Evolutionary conservation across 2,113 vertebrate species (phyloP), one percentile per base, ranked within the genome.

Genomic region (Natator depressus): DNA sequence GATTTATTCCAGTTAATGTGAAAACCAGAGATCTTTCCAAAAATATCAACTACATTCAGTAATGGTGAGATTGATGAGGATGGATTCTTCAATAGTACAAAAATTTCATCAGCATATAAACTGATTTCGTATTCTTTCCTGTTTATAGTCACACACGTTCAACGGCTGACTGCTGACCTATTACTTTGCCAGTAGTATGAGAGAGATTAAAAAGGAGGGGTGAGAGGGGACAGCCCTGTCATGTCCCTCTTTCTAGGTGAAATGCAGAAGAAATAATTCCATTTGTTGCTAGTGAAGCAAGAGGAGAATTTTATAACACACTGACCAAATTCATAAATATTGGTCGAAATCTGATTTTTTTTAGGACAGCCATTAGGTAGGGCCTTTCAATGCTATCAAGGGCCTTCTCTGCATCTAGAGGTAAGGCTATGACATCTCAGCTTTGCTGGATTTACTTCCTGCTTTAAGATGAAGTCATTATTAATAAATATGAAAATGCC

Each of bases 381-480:
- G 62, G 13, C 62, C 7, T 35, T 65, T 65, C 13, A 17, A 65
- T 14, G 31, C 62, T n/a, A 4, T 65, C 31, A 65, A 65, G 14
- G 31, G 29, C 29, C 14, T 17, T 65, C 31, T 65, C 62, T 65
- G 62, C 62, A 65, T 65, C 62, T 65, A 65, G 14, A 35, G 13
- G 31, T 65, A 65, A 65, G 31, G 14, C 62, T 65, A 35, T 65
- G 13, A 65, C 13, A 35, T 16, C 62, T 65, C 31, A 35, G 31
- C 17, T 7, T 65, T 35, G 14, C 62, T 31, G 62, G 62, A 17
- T 80, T 55, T 80, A n/a, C 62, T 82, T 93, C 85, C 38, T 79
- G 1, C 3, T 42, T 84, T 53, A 24, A 8, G 4, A 25, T 38
- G 6, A 57, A 47, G 1, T 1, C 49, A 29, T 2, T 9, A 35